Percentiles rank a stretch among this genome's conserved stretches.
These are phyloP conservation scores for Spodoptera exigua DNA, from an alignment of 2,888 invertebrate species.

Conservation along the genomic window DNA sequence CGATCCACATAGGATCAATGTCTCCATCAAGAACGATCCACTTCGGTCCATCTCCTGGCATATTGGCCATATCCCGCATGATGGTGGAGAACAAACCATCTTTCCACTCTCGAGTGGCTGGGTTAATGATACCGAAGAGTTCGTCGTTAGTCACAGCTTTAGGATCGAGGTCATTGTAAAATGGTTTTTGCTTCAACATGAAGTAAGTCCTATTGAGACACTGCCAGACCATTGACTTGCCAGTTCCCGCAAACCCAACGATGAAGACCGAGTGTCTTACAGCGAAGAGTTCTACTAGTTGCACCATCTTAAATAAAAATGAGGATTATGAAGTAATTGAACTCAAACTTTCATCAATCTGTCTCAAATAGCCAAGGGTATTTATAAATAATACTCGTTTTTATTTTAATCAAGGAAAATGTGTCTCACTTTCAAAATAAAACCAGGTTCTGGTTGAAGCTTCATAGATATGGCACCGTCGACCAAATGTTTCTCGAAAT, in stretches of 20 bases:
- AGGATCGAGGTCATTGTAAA: constrained; percentile 97
- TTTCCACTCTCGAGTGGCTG: constrained; percentile 97
- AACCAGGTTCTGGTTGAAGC: constrained; percentile 97
- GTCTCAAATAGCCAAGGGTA: too few relatives aligned
- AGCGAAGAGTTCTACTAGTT: constrained; percentile 97
- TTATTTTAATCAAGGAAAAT: neutral
- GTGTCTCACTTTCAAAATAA: constrained; percentile 92
- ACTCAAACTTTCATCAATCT: too few relatives aligned
- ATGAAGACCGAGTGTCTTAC: constrained; percentile 98
- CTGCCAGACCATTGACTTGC: constrained; percentile 98
- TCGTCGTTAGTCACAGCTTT: constrained; percentile 99
- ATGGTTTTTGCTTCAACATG: constrained; percentile 94
- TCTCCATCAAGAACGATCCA: constrained; percentile 99
- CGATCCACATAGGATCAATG: constrained; percentile 99
- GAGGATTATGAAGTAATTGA: too few relatives aligned
- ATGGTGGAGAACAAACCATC: constrained; percentile 96
- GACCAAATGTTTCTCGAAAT: constrained; percentile 94
- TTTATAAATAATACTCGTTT: neutral
- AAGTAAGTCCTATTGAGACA: constrained; percentile 94
- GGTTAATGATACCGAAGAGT: constrained; percentile 97
- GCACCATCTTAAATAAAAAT: constrained; percentile 91
- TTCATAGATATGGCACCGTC: constrained; percentile 94
- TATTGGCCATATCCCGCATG: constrained; percentile 97
- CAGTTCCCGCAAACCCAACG: constrained; percentile 95
- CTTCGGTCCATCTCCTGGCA: constrained; percentile 95